Evolutionary conservation across 2,113 vertebrate genomes (phyloP).

Genomic region (Calypte anna): DNA sequence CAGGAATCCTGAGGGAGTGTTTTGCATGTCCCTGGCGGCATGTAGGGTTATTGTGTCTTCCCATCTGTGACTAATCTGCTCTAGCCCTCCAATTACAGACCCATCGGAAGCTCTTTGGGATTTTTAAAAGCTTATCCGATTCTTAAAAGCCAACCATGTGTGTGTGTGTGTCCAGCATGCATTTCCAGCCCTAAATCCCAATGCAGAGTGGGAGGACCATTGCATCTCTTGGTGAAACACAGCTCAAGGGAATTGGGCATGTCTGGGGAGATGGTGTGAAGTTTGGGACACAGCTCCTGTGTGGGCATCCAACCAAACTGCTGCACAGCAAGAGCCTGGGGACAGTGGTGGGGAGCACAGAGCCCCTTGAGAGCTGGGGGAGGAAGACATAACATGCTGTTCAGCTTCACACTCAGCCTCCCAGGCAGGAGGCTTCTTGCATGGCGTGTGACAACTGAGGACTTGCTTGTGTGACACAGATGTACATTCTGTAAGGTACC

Average conservation of each 20-base stretch:
- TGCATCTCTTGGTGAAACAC: too few relatives aligned
- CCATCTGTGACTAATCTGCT: neutral
- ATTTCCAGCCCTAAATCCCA: neutral
- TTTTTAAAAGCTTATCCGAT: neutral
- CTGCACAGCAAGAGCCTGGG: neutral
- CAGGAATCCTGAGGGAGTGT: neutral
- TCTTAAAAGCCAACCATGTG: neutral
- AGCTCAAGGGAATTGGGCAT: neutral
- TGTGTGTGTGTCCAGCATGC: neutral
- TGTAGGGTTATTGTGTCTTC: neutral
- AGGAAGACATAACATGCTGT: neutral
- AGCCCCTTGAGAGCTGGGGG: neutral
- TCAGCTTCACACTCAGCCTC: neutral
- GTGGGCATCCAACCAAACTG: neutral
- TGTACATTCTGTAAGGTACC: rapidly evolving
- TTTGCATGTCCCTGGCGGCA: neutral
- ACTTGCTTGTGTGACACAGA: neutral
- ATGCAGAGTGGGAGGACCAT: rapidly evolving
- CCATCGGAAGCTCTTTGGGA: neutral
- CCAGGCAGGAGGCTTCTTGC: neutral
- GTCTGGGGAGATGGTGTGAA: neutral
- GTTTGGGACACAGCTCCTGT: neutral
- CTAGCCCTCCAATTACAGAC: neutral
- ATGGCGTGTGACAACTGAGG: rapidly evolving
- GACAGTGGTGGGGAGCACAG: neutral